phyloP scores from a whole-genome alignment of 2,797 vertebrate species.

The Molothrus aeneus region DNA sequence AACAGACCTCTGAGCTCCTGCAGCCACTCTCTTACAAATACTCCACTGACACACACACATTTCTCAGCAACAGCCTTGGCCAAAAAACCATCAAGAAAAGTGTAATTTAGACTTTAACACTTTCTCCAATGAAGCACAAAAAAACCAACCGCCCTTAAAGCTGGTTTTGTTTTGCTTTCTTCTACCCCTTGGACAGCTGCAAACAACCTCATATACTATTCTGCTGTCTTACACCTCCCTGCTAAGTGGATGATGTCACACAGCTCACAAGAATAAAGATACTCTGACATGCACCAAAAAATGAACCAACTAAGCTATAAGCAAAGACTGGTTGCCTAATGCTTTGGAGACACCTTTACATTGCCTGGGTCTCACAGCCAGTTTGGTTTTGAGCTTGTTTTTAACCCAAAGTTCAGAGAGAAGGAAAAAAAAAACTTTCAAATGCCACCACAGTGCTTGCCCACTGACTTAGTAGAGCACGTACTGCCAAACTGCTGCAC shows the following conservation, averaged over 20 bases:
- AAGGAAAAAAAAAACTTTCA: not conserved
- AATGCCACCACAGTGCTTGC: not conserved
- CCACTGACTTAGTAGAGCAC: not conserved
- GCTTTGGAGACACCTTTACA: not conserved
- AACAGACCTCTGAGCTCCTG: not conserved
- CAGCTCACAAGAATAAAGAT: not conserved
- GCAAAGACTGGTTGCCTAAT: not conserved
- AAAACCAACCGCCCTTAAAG: not conserved
- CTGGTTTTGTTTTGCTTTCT: constrained; percentile 10
- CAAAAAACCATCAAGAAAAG: constrained; percentile 12
- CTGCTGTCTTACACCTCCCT: not conserved
- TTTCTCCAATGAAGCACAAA: constrained; percentile 18
- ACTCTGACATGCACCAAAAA: not conserved
- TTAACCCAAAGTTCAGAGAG: not conserved
- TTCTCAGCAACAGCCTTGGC: not conserved
- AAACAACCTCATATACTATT: not conserved
- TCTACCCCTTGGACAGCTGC: not conserved
- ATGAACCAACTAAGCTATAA: not conserved
- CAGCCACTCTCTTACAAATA: not conserved
- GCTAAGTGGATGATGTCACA: constrained; percentile 24
- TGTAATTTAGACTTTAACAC: constrained; percentile 25
- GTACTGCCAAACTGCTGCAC: not conserved
- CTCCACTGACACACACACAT: not conserved
- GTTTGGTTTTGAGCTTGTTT: not conserved
- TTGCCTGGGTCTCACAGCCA: not conserved